Evolutionary conservation across 2,797 vertebrate genomes (phyloP), one percentile per base, ranked within the genome.

Genomic region (Calcarius lapponicus): DNA sequence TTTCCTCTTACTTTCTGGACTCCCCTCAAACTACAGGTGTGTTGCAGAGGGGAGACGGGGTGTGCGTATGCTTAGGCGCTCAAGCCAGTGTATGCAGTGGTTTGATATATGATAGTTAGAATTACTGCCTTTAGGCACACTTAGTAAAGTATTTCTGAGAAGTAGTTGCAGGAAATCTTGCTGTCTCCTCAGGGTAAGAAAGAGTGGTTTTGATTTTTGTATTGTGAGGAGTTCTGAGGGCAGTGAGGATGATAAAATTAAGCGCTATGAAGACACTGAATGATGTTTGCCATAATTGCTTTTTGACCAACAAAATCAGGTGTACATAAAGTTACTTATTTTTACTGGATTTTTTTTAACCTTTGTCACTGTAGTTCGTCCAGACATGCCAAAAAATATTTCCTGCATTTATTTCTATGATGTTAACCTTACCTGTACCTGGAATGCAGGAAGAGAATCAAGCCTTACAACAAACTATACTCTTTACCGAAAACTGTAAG

Each of bases 311-410:
- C 9, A 71, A 34, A 76, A 56, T 45, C 31, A 29, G 16, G 26
- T 60, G 17, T 56, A 40, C 5, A 2, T 71, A 13, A 61, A 65
- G 13, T 65, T 61, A 51, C 16, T 45, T 29, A n/a, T 22, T 90
- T 94, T 40, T 50, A 50, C n/a, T 67, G 65, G 6, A 17, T 3
- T 21, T 54, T 25, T n/a, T 60, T 25, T 32, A 70, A 66, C 38
- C 11, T 70, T 80, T 92, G 43, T 88, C 13, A 17, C 69, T 95
- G 45, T 73, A 98, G 98, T 73, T 91, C 84, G 40, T n/a, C 98
- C 97, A 22, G 93, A 96, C 42, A 81, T 47, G 28, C 98, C 98
- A 45, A 48, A 89, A 95, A 98, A 98, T 92, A 97, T 98, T 92
- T 98, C 97, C 36, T 97, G 96, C 25, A 6, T 91, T 86, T 97